These are phyloP conservation scores for Spilogale gracilis DNA, from an alignment of 2,113 vertebrate genomes.

Conservation along the genomic window DNA sequence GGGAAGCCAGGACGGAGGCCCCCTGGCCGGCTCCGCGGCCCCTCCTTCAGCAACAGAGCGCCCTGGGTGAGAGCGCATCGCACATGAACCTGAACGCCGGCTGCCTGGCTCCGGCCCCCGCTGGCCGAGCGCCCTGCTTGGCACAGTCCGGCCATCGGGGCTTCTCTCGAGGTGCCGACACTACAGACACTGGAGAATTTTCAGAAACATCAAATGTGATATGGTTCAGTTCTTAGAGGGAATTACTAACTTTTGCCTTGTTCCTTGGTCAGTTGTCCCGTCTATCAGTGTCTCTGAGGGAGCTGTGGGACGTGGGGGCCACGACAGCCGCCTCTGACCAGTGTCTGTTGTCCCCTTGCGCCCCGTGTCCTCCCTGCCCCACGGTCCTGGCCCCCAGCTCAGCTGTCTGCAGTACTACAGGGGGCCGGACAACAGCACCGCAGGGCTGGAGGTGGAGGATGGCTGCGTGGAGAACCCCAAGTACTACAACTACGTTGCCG, in stretches of 20 bases:
- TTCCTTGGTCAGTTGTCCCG: neutral
- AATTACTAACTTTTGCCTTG: neutral
- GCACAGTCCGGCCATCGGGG: neutral
- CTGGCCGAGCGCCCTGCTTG: neutral
- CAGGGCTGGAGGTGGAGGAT: neutral
- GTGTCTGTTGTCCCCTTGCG: neutral
- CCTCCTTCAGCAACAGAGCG: neutral
- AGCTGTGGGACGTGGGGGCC: neutral
- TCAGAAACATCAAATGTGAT: neutral
- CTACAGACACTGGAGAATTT: neutral
- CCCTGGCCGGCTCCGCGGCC: accelerated
- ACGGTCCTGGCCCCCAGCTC: conserved; percentile 86
- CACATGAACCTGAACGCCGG: neutral
- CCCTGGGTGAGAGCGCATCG: neutral
- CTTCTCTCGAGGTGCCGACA: neutral
- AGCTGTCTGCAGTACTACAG: conserved; percentile 91
- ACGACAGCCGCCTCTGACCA: neutral
- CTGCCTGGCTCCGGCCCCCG: neutral
- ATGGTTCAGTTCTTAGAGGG: neutral
- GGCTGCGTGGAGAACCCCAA: conserved; percentile 93
- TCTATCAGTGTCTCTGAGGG: neutral
- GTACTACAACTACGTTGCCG: conserved; percentile 94
- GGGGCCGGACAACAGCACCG: conserved; percentile 83
- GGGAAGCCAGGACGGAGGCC: accelerated
- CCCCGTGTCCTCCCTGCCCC: neutral